Percentiles rank a stretch among this genome's conserved stretches.
phyloP scores from a whole-genome alignment of 2,888 invertebrate species.

The Anticlea derivata region DNA sequence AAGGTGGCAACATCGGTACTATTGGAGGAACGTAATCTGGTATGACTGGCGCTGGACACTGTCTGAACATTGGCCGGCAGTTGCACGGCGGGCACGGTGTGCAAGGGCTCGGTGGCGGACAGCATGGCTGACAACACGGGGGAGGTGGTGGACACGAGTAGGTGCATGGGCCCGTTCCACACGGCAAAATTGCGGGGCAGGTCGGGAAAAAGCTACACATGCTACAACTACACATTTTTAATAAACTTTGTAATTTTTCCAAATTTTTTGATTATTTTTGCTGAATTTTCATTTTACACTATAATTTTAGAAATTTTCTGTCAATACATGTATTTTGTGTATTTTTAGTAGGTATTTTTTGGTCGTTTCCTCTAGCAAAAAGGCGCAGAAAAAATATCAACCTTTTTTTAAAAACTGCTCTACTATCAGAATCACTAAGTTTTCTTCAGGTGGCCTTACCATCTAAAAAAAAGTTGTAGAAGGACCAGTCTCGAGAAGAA shows the following conservation, averaged over 20 bases:
- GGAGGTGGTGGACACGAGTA: conserved; percentile 64
- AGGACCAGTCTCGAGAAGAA: too few relatives aligned
- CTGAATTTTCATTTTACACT: conserved; percentile 13
- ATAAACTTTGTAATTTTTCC: conserved; percentile 20
- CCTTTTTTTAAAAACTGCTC: too few relatives aligned
- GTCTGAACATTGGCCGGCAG: conserved; percentile 63
- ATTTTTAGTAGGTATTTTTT: too few relatives aligned
- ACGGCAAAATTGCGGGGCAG: conserved; percentile 71
- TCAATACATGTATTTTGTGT: conserved; percentile 3
- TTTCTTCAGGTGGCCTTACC: too few relatives aligned
- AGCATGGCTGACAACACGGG: conserved; percentile 33
- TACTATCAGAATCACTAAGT: too few relatives aligned
- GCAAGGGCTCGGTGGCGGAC: conserved; percentile 60
- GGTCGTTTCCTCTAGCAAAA: too few relatives aligned
- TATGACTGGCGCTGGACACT: conserved; percentile 66
- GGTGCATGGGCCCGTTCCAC: conserved; percentile 60
- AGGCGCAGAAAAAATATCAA: too few relatives aligned
- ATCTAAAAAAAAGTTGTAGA: too few relatives aligned
- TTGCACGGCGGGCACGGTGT: conserved; percentile 72
- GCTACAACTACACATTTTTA: conserved; percentile 4
- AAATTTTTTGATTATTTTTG: conserved; percentile 12
- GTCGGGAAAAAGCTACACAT: conserved; percentile 71
- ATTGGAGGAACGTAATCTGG: conserved; percentile 72
- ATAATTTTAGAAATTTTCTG: not conserved
- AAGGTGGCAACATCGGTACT: conserved; percentile 67